Evolutionary conservation across 1,140 invertebrate species (phyloP), one percentile per base, ranked within the genome.

Genomic region (Aphelinus atriplicis): DNA sequence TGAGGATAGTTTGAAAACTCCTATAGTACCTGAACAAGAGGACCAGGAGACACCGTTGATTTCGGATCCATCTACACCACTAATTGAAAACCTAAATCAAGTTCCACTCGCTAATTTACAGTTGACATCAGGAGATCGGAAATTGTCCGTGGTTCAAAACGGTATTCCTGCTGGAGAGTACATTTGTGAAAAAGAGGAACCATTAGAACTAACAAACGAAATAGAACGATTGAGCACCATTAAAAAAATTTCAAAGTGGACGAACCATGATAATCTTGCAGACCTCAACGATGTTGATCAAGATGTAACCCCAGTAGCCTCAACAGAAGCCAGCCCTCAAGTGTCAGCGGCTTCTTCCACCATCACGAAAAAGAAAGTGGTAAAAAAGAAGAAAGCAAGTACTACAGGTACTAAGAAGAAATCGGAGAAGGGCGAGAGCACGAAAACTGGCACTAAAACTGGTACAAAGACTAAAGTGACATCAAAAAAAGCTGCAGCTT

Each of bases 221-320:
- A 43, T 43, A 53, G 82, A 83, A 7, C 65, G 73, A 10, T 5
- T 69, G 0, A 71, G 75, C 1, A 77, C 73, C 0, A 47, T 77
- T 0, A 73, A 78, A 1, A 86, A 79, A 7, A 83, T 87, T 4
- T 80, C 82, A 7, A 87, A 87, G n/a, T 88, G 87, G 86, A 74
- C 70, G n/a, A 84, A 85, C 7, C 82, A 78, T 2, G 78, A 81
- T 5, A 84, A 88, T 64, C 63, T 87, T 2, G 80, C 84, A 1
- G 81, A 81, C 50, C 51, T 81, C 0, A 78, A 82, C 5, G 61
- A 75, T 3, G 26, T 42, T 1, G 78, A 83, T 2, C 47, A 55
- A 0, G 81, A 82, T 1, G 78, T 80, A 1, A 84, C 81, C 0
- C 80, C 82, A 0, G 4, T 79, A 0, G 66, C 46, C 0, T 83